Base-by-base conservation (phyloP, 2,888 invertebrate species). In the Taenaris catops region DNA sequence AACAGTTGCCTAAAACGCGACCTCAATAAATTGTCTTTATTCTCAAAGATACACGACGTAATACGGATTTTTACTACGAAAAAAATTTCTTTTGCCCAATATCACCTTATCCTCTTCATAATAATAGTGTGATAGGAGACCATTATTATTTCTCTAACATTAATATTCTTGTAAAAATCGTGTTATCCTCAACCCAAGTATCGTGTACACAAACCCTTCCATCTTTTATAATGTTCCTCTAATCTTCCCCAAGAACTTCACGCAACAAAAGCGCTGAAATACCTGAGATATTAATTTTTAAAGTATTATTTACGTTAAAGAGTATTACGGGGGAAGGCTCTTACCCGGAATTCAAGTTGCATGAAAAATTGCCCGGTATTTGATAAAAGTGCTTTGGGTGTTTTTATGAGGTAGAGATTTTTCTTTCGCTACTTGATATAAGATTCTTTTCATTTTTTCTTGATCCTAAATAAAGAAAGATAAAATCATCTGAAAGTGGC, bases 281-380 rank as follows among this genome's bases (percentile, higher is more conserved):
- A 49, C 43, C 49, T 32, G 38, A 35, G 38, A 47, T 53, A 58
- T 58, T 59, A 57, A 56, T 57, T 53, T 48, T 35, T 40, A 43
- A 51, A 51, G 49, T 38, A 38, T 50, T 50, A 53, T 55, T 55
- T 53, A 49, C 45, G 41, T 21, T 23, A 41, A 43, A 43, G 28
- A 37, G 43, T 41, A 41, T 39, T 38, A 35, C 37, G 34, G 19
- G 28, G 27, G 17, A 17, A 39, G 27, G 25, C 23, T 31, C 9
- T 23, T 9, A 14, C 14, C n/a, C 9, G 8, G 23, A 7, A 23
- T 31, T 23, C 14, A 31, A 31, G 20, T 26, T 34, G 8, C 7
- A 27, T 21, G 27, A 14, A 10, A 34, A 20, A 16, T 12, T 26
- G 3, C 18, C 6, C 6, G 10, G 9, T 23, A 24, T 14, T 20